Base-by-base conservation (phyloP, 1,140 invertebrate species). In the Stegodyphus dumicola region DNA sequence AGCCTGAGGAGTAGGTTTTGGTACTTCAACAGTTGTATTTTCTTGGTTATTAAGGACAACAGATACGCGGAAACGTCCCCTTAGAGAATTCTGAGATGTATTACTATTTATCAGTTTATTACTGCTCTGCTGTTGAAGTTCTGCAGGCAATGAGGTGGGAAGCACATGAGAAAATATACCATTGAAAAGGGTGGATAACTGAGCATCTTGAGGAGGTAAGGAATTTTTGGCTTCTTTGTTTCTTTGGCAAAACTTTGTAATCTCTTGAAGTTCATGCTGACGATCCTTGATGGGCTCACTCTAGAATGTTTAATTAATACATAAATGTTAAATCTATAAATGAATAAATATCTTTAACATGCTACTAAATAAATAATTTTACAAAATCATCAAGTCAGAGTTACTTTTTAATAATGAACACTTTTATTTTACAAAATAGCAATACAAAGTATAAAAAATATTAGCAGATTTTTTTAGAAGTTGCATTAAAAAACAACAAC, bases 111-210 rank as follows among this genome's bases (percentile, higher is more conserved):
- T 6, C 5, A 18, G n/a, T 56, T 52, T 74, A 6, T n/a, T 7
- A 56, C 11, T 76, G 66, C 7, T 53, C 49, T 6, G n/a, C 48
- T 70, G 74, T 9, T 71, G 48, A 48, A 52, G 6, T n/a, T 85
- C 81, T 54, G n/a, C 65, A 7, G 81, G 33, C 10, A 51, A 6
- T 48, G 80, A 0, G 9, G 81, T 66, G 49, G 84, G 84, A 71
- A 86, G 84, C 53, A 86, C 84, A 73, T 78, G 84, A 9, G 84
- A 86, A 33, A 86, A 86, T 11, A 86, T 86, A 13, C 84, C 84
- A 53, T 86, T 86, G n/a, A 86, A 86, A 6, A 86, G 74, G 17
- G 76, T 71, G 7, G 84, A 78, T 10, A 86, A 51, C 75, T 86
- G 75, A 53, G 76, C 84, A 86, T 86, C 84, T 65, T 71, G 75